Evolutionary conservation across 2,113 vertebrate genomes (phyloP).

Genomic region (Uria aalge): DNA sequence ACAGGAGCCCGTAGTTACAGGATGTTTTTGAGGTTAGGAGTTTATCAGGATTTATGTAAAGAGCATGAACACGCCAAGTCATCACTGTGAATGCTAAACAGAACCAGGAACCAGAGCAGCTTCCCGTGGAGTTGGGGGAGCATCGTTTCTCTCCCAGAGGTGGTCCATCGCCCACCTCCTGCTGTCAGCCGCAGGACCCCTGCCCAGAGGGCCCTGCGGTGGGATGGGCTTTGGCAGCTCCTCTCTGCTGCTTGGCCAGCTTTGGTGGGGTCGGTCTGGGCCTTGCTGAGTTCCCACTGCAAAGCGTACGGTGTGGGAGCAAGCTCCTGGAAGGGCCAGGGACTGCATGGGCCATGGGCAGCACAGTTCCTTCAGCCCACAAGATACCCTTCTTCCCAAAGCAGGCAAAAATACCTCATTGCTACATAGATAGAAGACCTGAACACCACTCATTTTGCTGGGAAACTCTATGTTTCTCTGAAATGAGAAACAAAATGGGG

Average conservation of each 20-base stretch:
- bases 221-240: not conserved
- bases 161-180: not conserved
- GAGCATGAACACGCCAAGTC: not conserved
- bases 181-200: not conserved
- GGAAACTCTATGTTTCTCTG: not conserved
- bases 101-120: not conserved
- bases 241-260: not conserved
- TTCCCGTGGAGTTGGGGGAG: not conserved
- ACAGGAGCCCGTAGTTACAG: not conserved
- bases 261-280: fast-evolving
- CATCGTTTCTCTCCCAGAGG: not conserved
- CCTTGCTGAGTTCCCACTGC: not conserved
- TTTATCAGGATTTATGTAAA: conserved; percentile 46
- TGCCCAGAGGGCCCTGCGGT: not conserved
- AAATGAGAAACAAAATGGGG: not conserved
- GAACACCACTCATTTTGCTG: not conserved
- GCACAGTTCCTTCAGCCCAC: not conserved
- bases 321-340: not conserved
- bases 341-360: fast-evolving
- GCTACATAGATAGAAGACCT: not conserved
- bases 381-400: not conserved
- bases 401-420: not conserved
- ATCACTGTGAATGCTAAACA: not conserved
- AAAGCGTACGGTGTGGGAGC: fast-evolving
- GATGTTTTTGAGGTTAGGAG: conserved; percentile 33